Evolutionary conservation across 2,888 invertebrate genomes (phyloP), one percentile per base, ranked within the genome.

Genomic region (Capitulum mitella): DNA sequence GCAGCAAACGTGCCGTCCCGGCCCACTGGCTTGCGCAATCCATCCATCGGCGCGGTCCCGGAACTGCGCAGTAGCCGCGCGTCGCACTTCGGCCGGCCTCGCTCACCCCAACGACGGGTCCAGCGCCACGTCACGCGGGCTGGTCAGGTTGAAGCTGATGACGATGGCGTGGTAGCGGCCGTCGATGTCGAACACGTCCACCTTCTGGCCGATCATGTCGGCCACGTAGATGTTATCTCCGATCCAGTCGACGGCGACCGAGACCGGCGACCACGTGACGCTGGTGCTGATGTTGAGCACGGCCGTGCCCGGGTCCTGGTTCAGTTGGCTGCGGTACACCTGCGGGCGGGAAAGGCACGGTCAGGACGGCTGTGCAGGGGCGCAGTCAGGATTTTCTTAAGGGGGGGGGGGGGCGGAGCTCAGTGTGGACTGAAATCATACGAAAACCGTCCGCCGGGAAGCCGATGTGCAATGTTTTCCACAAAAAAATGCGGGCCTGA

Each of bases 231-330:
- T 89, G 85, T 97, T 98, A 85, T 96, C 93, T 0, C 96, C 96
- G 74, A 98, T 91, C 96, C 98, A 99, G 87, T 98, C 98, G 29
- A 98, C 93, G 16, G 98, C 97, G 78, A 98, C 85, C 0, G 95
- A 92, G 0, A 94, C 92, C 0, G 96, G 96, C 0, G 93, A 90
- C 95, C 95, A 95, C 0, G 40, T 37, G 70, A 14, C 8, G 70
- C 70, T 40, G 40, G 70, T 70, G 70, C 40, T 70, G 37, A 70
- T 70, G 70, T 70, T 70, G 93, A 93, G 0, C 93, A 94, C 0
- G 94, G 91, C 48, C 93, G 87, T 0, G 91, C 88, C 82, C 94
- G 91, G 84, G 93, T 93, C 14, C 87, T 86, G 81, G 89, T 81
- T 34, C 74, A 81, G 58, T 64, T 46, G 43, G 78, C 77, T 34